These are phyloP conservation scores for Mnemiopsis leidyi DNA, from an alignment of 37 sponge, comb jelly and placozoan genomes.

Conservation along the genomic window DNA sequence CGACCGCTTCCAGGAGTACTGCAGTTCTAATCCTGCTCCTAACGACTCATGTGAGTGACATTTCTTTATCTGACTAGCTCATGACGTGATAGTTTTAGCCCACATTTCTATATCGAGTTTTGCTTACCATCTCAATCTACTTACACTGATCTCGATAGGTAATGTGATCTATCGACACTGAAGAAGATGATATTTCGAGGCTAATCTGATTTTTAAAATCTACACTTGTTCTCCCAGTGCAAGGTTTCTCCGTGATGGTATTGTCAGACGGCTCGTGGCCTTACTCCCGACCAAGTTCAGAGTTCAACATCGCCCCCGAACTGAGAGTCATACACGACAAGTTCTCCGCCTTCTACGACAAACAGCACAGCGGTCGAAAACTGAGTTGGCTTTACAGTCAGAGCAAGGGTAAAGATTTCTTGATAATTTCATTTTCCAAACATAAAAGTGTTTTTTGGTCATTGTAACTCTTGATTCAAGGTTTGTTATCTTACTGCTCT, in stretches of 20 bases:
- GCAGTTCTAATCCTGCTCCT: neutral
- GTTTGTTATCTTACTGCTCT: too few relatives aligned
- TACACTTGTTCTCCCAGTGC: too few relatives aligned
- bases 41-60: neutral
- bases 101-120: neutral
- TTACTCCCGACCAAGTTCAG: conserved; percentile 68
- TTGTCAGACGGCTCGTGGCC: conserved; percentile 97
- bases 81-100: too few relatives aligned
- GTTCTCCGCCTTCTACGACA: conserved; percentile 86
- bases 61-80: too few relatives aligned
- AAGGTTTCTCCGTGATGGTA: conserved; percentile 87
- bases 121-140: too few relatives aligned
- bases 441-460: too few relatives aligned
- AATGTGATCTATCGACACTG: too few relatives aligned
- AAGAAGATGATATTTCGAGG: too few relatives aligned
- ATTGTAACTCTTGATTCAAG: too few relatives aligned
- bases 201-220: too few relatives aligned
- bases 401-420: conserved; percentile 66
- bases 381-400: conserved; percentile 91
- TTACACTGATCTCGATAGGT: too few relatives aligned
- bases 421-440: too few relatives aligned
- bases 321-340: conserved; percentile 44
- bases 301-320: conserved; percentile 63
- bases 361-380: conserved; percentile 93
- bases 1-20: conserved; percentile 74